Percentiles rank a stretch among this genome's conserved stretches.
phyloP scores from a whole-genome alignment of 2,797 vertebrate genomes.

The Microctenopoma stevenorrisi region DNA sequence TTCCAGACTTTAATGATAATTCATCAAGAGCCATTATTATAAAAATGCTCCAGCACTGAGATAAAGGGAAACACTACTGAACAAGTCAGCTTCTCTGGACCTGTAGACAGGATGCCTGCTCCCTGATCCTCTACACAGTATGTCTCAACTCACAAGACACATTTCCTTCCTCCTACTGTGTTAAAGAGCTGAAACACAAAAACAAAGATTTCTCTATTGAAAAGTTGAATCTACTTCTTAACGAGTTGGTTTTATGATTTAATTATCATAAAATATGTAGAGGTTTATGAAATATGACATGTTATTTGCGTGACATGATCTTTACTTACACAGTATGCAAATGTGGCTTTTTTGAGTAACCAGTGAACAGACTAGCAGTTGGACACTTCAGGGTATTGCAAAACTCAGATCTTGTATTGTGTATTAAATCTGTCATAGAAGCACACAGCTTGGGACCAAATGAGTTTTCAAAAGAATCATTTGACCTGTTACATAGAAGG shows the following conservation, averaged over 20 bases:
- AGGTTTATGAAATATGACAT: neutral
- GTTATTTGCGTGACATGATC: neutral
- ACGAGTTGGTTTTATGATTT: neutral
- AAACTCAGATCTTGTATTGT: slow-evolving; percentile 25
- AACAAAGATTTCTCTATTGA: neutral
- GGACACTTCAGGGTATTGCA: slow-evolving; percentile 28
- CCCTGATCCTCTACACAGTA: slow-evolving; percentile 32
- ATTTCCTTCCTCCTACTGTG: slow-evolving; percentile 69
- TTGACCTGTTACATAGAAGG: neutral
- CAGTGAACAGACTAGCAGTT: neutral
- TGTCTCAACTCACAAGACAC: neutral
- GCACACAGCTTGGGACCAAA: neutral
- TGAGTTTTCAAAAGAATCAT: no score
- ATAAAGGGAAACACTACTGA: slow-evolving; percentile 32
- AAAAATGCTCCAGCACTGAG: neutral
- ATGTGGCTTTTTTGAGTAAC: slow-evolving; percentile 29
- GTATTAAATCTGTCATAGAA: neutral
- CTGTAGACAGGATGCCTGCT: slow-evolving; percentile 64
- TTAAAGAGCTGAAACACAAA: slow-evolving; percentile 17
- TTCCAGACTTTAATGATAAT: neutral
- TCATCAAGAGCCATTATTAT: neutral
- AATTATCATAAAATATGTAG: neutral
- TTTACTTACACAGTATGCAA: neutral
- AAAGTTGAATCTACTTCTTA: neutral
- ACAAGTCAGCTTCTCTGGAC: slow-evolving; percentile 55